Conservation (phyloP, 2,888 invertebrate species). For the Lumbricus terrestris region DNA sequence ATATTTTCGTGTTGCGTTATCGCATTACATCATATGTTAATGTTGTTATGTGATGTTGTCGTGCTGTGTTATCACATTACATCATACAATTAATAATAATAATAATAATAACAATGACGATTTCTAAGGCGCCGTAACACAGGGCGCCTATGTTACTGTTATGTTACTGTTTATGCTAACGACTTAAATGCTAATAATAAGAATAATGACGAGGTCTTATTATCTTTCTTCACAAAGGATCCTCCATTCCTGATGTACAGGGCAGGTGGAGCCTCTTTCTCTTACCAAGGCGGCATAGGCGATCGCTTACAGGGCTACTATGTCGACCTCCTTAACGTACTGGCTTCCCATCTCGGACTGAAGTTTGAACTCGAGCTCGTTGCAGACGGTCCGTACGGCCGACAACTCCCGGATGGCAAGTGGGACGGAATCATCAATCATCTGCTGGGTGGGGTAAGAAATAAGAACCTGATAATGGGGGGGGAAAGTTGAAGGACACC, state of each 20-base stretch:
- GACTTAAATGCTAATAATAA: not conserved
- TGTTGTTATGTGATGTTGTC: too few species aligned
- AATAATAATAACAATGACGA: too few species aligned
- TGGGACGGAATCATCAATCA: conserved; percentile 59
- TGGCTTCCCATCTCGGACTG: conserved; percentile 48
- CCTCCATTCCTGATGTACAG: conserved; percentile 28
- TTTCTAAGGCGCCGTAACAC: too few species aligned
- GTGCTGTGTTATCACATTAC: too few species aligned
- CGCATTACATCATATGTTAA: too few species aligned
- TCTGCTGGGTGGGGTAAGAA: conserved; percentile 52
- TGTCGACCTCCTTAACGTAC: conserved; percentile 51
- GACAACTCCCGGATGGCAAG: conserved; percentile 43
- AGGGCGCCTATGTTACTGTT: too few species aligned
- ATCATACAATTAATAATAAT: too few species aligned
- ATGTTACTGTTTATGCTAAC: not conserved
- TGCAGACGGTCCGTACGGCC: conserved; percentile 53
- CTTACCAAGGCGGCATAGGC: conserved; percentile 45
- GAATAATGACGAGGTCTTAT: not conserved
- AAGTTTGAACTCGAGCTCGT: conserved; percentile 53
- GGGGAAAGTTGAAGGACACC: too few species aligned
- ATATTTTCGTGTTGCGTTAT: too few species aligned
- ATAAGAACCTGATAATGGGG: too few species aligned
- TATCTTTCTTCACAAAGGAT: conserved; percentile 17
- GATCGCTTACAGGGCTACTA: conserved; percentile 53
- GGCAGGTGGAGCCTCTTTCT: conserved; percentile 49